These are phyloP conservation scores for Antheraea assamensis DNA, from an alignment of 2,888 invertebrate species.

Conservation along the genomic window DNA sequence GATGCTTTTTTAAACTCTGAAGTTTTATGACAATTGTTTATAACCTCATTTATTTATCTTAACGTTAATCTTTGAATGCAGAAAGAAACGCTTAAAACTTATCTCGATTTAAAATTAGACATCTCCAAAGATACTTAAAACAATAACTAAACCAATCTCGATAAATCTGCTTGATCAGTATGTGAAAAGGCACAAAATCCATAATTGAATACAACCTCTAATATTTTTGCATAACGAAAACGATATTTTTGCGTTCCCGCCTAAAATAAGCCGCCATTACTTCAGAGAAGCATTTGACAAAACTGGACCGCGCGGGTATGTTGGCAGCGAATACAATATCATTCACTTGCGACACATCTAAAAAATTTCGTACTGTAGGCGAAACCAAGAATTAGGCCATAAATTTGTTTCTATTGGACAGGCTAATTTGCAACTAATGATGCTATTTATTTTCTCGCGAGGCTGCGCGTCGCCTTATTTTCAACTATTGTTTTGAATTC, in stretches of 20 bases:
- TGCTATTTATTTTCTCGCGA: constrained; percentile 15
- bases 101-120: constrained; percentile 10
- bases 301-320: constrained; percentile 61
- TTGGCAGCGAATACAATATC: constrained; percentile 50
- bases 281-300: constrained; percentile 69
- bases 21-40: no score
- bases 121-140: not conserved
- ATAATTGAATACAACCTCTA: constrained; percentile 39
- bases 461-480: constrained; percentile 23
- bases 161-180: constrained; percentile 40
- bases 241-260: constrained; percentile 66
- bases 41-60: no score
- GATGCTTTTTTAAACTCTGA: not conserved
- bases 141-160: constrained; percentile 30
- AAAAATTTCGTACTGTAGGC: constrained; percentile 12
- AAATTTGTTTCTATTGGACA: not conserved
- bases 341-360: constrained; percentile 33
- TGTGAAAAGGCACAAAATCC: constrained; percentile 43
- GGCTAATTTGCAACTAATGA: not conserved
- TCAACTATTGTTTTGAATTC: constrained; percentile 16
- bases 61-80: no score
- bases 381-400: not conserved
- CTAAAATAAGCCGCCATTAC: constrained; percentile 74
- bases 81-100: no score
- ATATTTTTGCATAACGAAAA: constrained; percentile 60